These are phyloP conservation scores for Rattus rattus DNA, from an alignment of 2,113 vertebrate genomes.

Conservation along the genomic window DNA sequence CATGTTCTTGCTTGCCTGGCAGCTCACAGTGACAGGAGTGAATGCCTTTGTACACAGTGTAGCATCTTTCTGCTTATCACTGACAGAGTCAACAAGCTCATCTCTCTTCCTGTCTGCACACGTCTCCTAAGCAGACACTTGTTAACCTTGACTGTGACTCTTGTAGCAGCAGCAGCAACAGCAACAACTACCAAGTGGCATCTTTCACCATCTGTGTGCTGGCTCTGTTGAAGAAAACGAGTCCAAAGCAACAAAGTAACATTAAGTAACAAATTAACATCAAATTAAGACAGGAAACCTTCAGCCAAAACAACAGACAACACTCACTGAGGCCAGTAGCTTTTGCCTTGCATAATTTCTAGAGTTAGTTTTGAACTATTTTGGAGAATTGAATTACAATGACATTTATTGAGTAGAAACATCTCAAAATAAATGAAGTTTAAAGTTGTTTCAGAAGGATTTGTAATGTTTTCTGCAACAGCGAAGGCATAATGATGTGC, in stretches of 20 bases:
- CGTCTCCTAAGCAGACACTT: not conserved
- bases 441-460: slow-evolving; percentile 74
- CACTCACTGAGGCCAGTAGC: not conserved
- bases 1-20: not conserved
- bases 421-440: slow-evolving; percentile 72
- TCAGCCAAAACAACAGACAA: not conserved
- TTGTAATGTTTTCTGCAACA: slow-evolving; percentile 53
- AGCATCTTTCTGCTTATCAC: slow-evolving; percentile 31
- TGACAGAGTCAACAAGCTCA: not conserved
- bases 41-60: not conserved
- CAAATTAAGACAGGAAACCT: not conserved
- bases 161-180: fast-evolving
- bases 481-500: slow-evolving; percentile 27
- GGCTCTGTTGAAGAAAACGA: not conserved
- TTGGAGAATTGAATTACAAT: slow-evolving; percentile 61
- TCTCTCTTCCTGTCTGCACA: slow-evolving; percentile 62
- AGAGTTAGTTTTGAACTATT: not conserved
- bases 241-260: not conserved
- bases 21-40: not conserved
- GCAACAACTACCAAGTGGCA: fast-evolving
- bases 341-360: slow-evolving; percentile 60
- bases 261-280: not conserved
- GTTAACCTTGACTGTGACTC: slow-evolving; percentile 54
- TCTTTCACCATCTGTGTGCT: not conserved
- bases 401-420: slow-evolving; percentile 56